Evolutionary conservation across 2,797 vertebrate species (phyloP).

Genomic region (Thalassophryne amazonica): DNA sequence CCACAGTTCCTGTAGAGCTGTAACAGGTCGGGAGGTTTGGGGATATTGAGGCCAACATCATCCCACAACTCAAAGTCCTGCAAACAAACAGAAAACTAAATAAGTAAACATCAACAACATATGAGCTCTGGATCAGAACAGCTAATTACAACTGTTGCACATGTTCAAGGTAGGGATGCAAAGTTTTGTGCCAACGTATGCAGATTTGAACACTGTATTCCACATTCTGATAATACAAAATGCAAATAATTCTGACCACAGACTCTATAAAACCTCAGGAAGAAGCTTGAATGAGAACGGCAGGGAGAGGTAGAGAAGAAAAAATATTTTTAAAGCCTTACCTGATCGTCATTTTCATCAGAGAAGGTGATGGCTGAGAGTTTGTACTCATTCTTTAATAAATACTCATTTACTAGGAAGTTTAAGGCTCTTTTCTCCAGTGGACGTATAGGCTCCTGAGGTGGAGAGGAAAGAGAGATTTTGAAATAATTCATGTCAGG

Average conservation of each 20-base stretch:
- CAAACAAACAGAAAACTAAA: neutral
- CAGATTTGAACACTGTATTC: too few species aligned
- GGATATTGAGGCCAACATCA: slow-evolving; percentile 97
- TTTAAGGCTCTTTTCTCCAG: slow-evolving; percentile 99
- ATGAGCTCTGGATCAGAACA: neutral
- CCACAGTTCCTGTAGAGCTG: slow-evolving; percentile 95
- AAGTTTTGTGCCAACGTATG: too few species aligned
- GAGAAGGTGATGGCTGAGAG: slow-evolving; percentile 99
- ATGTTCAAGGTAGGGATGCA: slow-evolving; percentile 34
- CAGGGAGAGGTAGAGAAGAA: neutral
- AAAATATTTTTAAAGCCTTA: slow-evolving; percentile 60
- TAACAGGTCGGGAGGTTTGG: slow-evolving; percentile 93
- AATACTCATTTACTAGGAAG: slow-evolving; percentile 99
- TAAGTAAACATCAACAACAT: neutral
- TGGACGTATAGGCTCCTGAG: slow-evolving; percentile 93
- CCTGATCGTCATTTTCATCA: slow-evolving; percentile 99
- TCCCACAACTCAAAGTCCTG: slow-evolving; percentile 99
- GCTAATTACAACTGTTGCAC: slow-evolving; percentile 11
- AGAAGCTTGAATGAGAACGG: too few species aligned
- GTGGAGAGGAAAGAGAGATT: slow-evolving; percentile 28
- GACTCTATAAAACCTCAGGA: too few species aligned
- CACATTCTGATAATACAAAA: too few species aligned
- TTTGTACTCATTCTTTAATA: slow-evolving; percentile 98
- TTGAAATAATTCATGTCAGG: slow-evolving; percentile 13
- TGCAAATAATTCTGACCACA: too few species aligned